Conservation (phyloP, 2,888 invertebrate genomes). For the Caenorhabditis uteleia region DNA sequence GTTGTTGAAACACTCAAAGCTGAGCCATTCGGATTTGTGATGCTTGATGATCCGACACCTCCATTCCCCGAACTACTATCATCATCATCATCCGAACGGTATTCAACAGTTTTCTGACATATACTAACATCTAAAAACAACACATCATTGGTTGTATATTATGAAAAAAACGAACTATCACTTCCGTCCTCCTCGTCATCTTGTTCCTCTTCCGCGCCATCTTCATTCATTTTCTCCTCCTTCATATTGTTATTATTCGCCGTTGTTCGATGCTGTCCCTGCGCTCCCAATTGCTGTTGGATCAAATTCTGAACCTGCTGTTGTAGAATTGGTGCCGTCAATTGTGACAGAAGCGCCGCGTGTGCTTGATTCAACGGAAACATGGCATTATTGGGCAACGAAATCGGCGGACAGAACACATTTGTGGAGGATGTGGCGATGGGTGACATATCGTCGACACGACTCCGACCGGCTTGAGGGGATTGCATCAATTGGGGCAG, state of each 20-base stretch:
- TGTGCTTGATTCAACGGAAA: constrained; percentile 19
- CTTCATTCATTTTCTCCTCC: constrained; percentile 12
- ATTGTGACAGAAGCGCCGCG: constrained; percentile 21
- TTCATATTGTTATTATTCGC: constrained; percentile 42
- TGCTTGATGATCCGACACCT: constrained; percentile 28
- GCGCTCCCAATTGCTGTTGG: constrained; percentile 31
- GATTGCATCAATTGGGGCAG: constrained; percentile 20
- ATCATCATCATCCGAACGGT: constrained; percentile 46
- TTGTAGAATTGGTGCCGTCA: constrained; percentile 40
- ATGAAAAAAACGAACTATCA: constrained; percentile 13
- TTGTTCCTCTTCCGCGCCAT: constrained; percentile 31
- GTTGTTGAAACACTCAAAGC: no score
- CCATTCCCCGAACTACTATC: constrained; percentile 15
- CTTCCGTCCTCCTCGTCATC: constrained; percentile 40
- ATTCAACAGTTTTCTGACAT: constrained; percentile 45
- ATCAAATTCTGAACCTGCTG: constrained; percentile 41
- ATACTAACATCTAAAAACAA: constrained; percentile 39
- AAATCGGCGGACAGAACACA: constrained; percentile 21
- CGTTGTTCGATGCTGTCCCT: constrained; percentile 20
- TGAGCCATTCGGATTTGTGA: constrained; percentile 43
- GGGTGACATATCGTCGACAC: constrained; percentile 14
- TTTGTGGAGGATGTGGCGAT: constrained; percentile 15
- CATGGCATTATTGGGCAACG: constrained; percentile 8
- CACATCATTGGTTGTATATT: not conserved
- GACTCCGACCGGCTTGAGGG: constrained; percentile 16